Evolutionary conservation across 2,113 vertebrate genomes (phyloP), one percentile per base, ranked within the genome.

Genomic region (Baryphthengus martii): DNA sequence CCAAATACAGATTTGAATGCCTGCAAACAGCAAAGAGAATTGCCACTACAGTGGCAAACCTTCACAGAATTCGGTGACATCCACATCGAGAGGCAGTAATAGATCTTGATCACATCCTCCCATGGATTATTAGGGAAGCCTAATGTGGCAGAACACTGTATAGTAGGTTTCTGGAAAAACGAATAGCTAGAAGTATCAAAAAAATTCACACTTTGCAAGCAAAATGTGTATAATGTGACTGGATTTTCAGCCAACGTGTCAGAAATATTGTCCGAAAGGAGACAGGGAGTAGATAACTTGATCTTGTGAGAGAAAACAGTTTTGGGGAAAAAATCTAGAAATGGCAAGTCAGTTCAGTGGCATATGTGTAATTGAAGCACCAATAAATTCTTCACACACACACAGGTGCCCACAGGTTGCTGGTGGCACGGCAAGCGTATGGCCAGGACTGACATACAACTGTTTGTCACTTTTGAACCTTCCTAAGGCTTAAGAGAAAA

Each of bases 51-150:
- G 72, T 49, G 92, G n/a, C n/a, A n/a, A n/a, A n/a, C 42, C 74
- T 93, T 71, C 83, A 75, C 50, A 70, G 91, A 94, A 95, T 85
- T 82, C 13, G 14, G 90, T 71, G 88, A 93, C 1, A 17, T 96
- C 84, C 90, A 77, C 72, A 80, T 33, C 1, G 39, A 88, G 87
- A 95, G 75, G 49, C 91, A 89, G 94, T 94, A 96, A 95, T 86
- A 96, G 85, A 97, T 97, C 97, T 95, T 96, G 85, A 96, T 97
- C 94, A 94, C 62, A 84, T 66, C 89, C 71, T 87, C 89, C 87
- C 75, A 89, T 94, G 87, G 95, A 96, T 96, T 97, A 95, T 96
- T 97, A 97, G 77, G 90, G 88, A 97, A 97, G 90, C 87, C 70
- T 97, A 97, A 97, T 95, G 97, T 90, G 80, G 90, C 88, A 94